Percentiles rank a stretch among this genome's conserved stretches.
These are phyloP conservation scores for Bovichtus variegatus DNA, from an alignment of 2,797 vertebrate species.

Conservation along the genomic window DNA sequence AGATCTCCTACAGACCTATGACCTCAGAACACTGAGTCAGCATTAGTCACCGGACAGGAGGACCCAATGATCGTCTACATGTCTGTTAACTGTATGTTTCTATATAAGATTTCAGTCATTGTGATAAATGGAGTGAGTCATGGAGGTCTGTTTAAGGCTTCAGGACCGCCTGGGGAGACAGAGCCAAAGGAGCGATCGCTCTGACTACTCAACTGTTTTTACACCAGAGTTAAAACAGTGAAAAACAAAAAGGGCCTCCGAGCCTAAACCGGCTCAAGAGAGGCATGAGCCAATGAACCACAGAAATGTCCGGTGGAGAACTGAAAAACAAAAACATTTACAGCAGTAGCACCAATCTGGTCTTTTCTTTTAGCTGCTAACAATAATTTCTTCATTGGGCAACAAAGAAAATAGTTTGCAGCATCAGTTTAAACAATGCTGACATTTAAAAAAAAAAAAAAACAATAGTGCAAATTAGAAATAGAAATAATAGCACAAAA, in stretches of 20 bases:
- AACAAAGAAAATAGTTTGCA: neutral
- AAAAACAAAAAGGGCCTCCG: conserved; percentile 64
- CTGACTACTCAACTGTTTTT: conserved; percentile 67
- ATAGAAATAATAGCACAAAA: neutral
- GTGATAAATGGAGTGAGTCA: conserved; percentile 71
- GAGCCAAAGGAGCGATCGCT: conserved; percentile 45
- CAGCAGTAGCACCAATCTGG: neutral
- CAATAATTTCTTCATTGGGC: conserved; percentile 2
- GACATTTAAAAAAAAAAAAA: neutral
- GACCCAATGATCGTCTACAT: conserved; percentile 27
- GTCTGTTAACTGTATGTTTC: conserved; percentile 32
- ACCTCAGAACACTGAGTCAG: conserved; percentile 62
- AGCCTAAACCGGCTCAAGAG: conserved; percentile 44
- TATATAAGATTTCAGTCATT: conserved; percentile 57
- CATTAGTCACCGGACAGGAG: conserved; percentile 49
- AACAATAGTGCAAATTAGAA: neutral
- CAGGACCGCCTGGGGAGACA: conserved; percentile 45
- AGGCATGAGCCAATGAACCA: conserved; percentile 50
- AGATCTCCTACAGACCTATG: conserved; percentile 27
- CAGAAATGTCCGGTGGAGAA: conserved; percentile 46
- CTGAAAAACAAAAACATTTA: neutral
- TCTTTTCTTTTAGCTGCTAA: neutral
- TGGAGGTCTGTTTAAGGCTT: conserved; percentile 56
- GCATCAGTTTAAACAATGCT: neutral
- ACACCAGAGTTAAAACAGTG: conserved; percentile 61